Percentiles rank a stretch among this genome's conserved stretches.
These are phyloP conservation scores for Syngnathus rostellatus DNA, from an alignment of 2,797 vertebrate genomes.

Conservation along the genomic window DNA sequence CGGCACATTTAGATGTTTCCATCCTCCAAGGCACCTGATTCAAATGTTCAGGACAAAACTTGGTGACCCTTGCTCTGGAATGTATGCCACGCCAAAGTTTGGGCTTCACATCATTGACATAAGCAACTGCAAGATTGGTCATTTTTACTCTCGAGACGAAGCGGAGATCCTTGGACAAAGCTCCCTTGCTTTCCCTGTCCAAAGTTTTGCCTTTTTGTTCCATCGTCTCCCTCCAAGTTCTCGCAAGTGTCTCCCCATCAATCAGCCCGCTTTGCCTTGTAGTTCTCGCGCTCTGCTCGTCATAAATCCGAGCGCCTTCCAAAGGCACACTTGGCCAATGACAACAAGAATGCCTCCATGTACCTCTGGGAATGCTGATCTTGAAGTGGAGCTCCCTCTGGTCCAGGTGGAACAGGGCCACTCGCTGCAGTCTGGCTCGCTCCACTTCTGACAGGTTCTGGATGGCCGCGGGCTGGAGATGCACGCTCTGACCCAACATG, in stretches of 20 bases:
- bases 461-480: conserved; percentile 74
- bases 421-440: conserved; percentile 79
- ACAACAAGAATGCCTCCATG: background rate
- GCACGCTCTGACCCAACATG: conserved; percentile 65
- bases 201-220: background rate
- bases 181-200: no score
- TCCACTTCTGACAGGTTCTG: conserved; percentile 90
- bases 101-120: no score
- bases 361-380: conserved; percentile 75
- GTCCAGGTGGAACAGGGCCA: conserved; percentile 75
- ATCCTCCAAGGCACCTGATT: no score
- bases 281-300: no score
- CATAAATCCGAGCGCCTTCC: no score
- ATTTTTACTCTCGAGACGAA: background rate
- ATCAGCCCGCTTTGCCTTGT: no score
- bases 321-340: background rate
- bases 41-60: no score
- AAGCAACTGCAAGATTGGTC: no score
- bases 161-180: no score
- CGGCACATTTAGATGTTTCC: no score
- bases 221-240: background rate
- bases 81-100: no score
- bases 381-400: conserved; percentile 66
- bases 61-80: no score
- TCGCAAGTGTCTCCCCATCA: background rate